Base-by-base conservation (phyloP, 2,797 vertebrate species). In the Emys orbicularis region DNA sequence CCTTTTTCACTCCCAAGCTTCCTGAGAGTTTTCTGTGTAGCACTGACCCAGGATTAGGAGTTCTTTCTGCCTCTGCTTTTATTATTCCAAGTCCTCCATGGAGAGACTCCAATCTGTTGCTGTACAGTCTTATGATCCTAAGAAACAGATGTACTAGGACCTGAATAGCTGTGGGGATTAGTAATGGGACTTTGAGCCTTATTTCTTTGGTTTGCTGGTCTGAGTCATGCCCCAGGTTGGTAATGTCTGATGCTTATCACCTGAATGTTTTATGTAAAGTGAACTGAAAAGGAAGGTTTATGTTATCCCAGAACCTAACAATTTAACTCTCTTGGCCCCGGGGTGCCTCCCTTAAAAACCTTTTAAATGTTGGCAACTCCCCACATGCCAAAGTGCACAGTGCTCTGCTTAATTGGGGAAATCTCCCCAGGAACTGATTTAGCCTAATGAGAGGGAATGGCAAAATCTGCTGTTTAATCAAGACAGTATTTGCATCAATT, bases 401-500 rank as follows among this genome's bases (percentile, higher is more conserved):
- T n/a, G 5, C 6, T 31, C 54, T 34, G 27, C 47, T 68, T 6
- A 0, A n/a, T 0, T 9, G 50, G 34, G 19, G 11, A 50, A 31
- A 27, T 52, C 65, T 41, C 34, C 86, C 4, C 1, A 0, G 76
- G 88, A 96, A 5, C 86, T 10, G 37, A 7, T 57, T 81, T 57
- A 79, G 92, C 72, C 91, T 80, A 25, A 1, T 50, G 81, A 49
- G 2, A 8, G 88, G 29, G 54, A 82, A 16, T 0, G 56, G 5
- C 89, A 72, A 41, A 12, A 12, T 29, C 29, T 34, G 25, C 13
- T 80, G 84, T 93, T 86, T 79, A 76, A 89, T 31, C 72, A 85
- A 95, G 92, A 77, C 85, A 80, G 83, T 57, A 3, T 57, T 89
- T 92, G 87, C 59, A 89, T 57, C 93, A 97, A 87, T 88, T 83